Base-by-base conservation (phyloP, 2,888 invertebrate species). In the Hipparchia semele region DNA sequence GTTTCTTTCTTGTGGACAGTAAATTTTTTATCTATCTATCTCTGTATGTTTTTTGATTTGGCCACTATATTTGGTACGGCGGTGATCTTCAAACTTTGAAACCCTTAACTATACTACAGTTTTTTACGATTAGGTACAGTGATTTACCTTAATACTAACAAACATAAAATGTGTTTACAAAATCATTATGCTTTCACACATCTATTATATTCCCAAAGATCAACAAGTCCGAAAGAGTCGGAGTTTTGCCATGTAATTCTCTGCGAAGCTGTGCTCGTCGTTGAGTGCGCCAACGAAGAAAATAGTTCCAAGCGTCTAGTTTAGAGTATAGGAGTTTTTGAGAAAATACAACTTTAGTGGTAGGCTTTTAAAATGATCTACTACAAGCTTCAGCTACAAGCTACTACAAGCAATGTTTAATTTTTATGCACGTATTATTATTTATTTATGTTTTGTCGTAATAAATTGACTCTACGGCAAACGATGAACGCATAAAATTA, bases 181-280 rank as follows among this genome's bases (percentile, higher is more conserved):
- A 70, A 60, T 71, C 61, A 73, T 75, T 71, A 76, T 68, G 72
- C 60, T 39, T 65, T 72, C 64, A 68, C 73, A 69, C 56, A 67
- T 76, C 61, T 72, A 74, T 72, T 70, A 76, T 74, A 74, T 74
- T 76, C 62, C 68, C 61, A 73, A 78, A 78, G 79, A 79, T 80
- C 77, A 82, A 85, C 81, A 83, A 85, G 84, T 86, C 79, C 77
- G 81, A 82, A 85, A 86, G 84, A 85, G 85, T 83, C 82, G 73
- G 83, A 83, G 80, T 83, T 77, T 77, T 39, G 7, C 5, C 6
- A 5, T 23, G 13, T 23, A 33, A 65, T 53, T 65, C 65, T 65
- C 33, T 65, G 53, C 12, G 10, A 8, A 8, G 9, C 9, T 62
- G 13, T 13, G 2, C 1, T 6, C 23, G 5, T 23, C 23, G 53